These are phyloP conservation scores for Lanius ludovicianus DNA, from an alignment of 2,113 vertebrate species.

Conservation along the genomic window DNA sequence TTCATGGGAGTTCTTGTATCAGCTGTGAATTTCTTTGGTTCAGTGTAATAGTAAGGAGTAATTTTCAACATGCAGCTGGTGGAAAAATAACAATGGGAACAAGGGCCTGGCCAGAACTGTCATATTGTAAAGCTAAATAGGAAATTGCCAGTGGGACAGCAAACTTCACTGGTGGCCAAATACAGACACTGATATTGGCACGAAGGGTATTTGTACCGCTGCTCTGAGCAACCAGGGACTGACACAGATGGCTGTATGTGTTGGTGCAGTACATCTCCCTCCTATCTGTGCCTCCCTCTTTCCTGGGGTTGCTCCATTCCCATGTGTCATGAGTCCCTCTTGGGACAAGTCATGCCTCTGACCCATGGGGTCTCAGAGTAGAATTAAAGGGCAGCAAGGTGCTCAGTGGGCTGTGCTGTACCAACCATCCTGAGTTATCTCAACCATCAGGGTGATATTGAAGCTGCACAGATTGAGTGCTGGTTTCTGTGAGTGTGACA, in stretches of 20 bases:
- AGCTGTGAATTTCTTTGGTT: not conserved
- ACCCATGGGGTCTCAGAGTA: not conserved
- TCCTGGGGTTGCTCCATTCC: too few species aligned
- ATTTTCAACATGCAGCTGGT: not conserved
- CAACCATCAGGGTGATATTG: rapidly evolving
- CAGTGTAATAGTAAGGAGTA: not conserved
- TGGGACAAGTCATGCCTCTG: not conserved
- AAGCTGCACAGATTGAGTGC: not conserved
- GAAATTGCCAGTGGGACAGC: not conserved
- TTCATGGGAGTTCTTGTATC: not conserved
- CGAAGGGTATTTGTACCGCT: not conserved
- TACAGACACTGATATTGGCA: not conserved
- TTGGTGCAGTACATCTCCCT: not conserved
- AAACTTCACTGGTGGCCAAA: not conserved
- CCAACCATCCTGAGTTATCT: not conserved
- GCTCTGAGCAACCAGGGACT: not conserved
- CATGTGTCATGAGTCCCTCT: too few species aligned
- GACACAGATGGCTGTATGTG: not conserved
- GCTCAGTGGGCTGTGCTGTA: not conserved
- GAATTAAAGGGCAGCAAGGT: not conserved
- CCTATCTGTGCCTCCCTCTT: too few species aligned
- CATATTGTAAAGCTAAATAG: not conserved
- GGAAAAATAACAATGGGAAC: not conserved
- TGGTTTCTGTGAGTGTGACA: not conserved
- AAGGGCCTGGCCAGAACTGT: not conserved